Conservation (phyloP, 2,797 vertebrate genomes). For the Diceros bicornis region DNA sequence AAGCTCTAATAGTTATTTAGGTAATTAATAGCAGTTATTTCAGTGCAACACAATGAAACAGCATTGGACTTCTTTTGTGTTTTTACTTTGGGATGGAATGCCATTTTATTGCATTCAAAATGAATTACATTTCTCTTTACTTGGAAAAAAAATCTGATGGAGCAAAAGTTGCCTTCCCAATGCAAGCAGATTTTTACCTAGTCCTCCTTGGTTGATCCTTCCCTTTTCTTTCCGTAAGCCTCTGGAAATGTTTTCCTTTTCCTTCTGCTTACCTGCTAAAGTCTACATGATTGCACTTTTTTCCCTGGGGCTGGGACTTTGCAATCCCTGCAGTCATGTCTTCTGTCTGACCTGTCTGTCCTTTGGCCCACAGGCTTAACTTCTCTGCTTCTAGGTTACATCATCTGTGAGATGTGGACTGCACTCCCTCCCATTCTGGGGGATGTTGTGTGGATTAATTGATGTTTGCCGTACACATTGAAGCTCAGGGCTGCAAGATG, state of each 20-base stretch:
- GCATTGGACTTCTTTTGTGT: background rate
- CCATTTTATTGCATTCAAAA: background rate
- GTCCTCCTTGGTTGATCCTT: background rate
- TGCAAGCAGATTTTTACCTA: background rate
- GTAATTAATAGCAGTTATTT: background rate
- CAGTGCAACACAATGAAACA: background rate
- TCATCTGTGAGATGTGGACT: background rate
- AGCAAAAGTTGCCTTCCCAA: background rate
- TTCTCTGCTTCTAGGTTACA: background rate
- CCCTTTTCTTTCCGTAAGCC: background rate
- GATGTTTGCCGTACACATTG: conserved; percentile 68
- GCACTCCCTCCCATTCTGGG: background rate
- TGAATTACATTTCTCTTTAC: background rate
- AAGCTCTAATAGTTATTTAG: background rate
- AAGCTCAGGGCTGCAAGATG: conserved; percentile 14
- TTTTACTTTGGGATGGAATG: conserved; percentile 20
- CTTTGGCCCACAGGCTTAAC: conserved; percentile 48
- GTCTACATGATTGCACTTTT: background rate
- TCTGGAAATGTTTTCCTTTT: background rate
- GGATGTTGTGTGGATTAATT: conserved; percentile 65
- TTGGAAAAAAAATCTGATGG: background rate
- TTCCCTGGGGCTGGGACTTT: background rate
- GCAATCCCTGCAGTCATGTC: background rate
- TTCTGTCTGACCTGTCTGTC: background rate
- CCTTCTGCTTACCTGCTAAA: background rate